These are phyloP conservation scores for Psittacula derbiana DNA, from an alignment of 2,797 vertebrate genomes.

Conservation along the genomic window DNA sequence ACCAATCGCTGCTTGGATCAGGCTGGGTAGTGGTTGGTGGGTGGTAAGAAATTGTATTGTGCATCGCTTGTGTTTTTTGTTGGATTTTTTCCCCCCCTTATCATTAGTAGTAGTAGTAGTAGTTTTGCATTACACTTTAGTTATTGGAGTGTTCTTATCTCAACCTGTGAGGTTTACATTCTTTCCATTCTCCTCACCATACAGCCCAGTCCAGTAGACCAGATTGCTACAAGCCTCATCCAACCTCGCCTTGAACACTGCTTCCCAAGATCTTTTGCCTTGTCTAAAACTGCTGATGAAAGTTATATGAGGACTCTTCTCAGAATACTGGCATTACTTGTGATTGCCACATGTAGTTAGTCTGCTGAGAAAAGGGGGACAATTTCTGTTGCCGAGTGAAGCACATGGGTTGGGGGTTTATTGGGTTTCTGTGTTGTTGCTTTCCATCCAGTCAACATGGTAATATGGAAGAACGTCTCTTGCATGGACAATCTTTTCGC, in stretches of 20 bases:
- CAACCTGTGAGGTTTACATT: neutral
- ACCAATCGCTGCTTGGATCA: neutral
- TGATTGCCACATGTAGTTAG: neutral
- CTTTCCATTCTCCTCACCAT: neutral
- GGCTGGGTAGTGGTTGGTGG: neutral
- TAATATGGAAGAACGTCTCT: neutral
- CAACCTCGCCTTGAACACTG: neutral
- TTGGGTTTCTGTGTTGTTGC: neutral
- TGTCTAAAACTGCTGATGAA: neutral
- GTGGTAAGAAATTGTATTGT: neutral
- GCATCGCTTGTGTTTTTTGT: neutral
- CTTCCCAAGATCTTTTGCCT: neutral
- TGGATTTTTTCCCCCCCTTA: neutral
- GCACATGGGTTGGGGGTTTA: neutral
- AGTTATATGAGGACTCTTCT: neutral
- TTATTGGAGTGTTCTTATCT: neutral
- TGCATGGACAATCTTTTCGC: neutral
- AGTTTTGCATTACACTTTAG: neutral
- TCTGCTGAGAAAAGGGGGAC: neutral
- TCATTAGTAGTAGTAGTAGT: neutral
- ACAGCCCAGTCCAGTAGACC: neutral
- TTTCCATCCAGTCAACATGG: neutral
- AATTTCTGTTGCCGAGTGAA: neutral
- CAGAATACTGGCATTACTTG: neutral
- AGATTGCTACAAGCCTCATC: neutral